Percentiles rank a stretch among this genome's conserved stretches.
These are phyloP conservation scores for Drosophila kurseongensis DNA, from an alignment of 1,140 invertebrate species.

Conservation along the genomic window DNA sequence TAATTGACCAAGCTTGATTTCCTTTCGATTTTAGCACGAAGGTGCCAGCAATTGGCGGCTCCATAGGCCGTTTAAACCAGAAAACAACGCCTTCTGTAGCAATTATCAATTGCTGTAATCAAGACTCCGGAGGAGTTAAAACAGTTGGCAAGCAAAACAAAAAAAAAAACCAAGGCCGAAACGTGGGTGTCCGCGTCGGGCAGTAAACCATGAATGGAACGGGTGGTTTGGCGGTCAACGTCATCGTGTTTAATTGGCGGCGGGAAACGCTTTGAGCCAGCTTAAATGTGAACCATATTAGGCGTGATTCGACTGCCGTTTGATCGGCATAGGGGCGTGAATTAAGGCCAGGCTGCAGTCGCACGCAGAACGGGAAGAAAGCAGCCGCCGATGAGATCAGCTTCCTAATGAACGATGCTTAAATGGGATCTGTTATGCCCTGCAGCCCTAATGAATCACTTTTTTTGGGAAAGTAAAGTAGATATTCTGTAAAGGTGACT, in stretches of 20 bases:
- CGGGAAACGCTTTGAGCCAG: constrained; percentile 44
- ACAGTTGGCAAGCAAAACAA: constrained; percentile 21
- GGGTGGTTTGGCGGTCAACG: constrained; percentile 64
- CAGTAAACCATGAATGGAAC: constrained; percentile 29
- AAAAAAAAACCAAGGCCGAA: constrained; percentile 23
- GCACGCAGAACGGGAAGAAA: constrained; percentile 25
- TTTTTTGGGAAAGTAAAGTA: constrained; percentile 1
- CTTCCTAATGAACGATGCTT: constrained; percentile 24
- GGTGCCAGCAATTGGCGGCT: constrained; percentile 22
- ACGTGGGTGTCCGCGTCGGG: constrained; percentile 27
- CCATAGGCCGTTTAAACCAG: constrained; percentile 10
- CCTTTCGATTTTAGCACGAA: constrained; percentile 30
- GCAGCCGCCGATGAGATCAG: constrained; percentile 31
- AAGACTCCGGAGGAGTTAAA: constrained; percentile 24
- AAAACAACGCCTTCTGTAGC: constrained; percentile 23
- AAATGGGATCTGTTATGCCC: neutral
- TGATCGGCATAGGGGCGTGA: constrained; percentile 61
- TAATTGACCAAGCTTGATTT: constrained; percentile 19
- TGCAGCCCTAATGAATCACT: constrained; percentile 18
- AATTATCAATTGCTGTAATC: constrained; percentile 48
- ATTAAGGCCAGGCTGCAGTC: constrained; percentile 70
- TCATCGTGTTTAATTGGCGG: constrained; percentile 60
- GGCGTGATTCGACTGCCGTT: constrained; percentile 62
- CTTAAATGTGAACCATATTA: constrained; percentile 60
- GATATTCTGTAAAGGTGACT: neutral